Conservation (phyloP, 30 jellyfish, hydroid and myxozoan genomes). For the Cassiopea xamachana region DNA sequence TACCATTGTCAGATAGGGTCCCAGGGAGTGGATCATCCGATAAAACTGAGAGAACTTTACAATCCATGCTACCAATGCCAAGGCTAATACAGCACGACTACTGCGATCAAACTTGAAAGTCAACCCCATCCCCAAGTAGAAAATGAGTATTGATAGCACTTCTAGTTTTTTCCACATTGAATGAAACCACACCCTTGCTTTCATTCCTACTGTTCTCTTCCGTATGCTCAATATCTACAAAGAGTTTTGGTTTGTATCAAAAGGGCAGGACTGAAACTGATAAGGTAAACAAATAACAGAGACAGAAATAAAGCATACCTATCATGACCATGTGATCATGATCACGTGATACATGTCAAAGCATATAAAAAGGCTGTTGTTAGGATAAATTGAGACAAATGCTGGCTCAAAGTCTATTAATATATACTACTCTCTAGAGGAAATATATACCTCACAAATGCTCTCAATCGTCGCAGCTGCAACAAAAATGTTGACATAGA, state of each 20-base stretch:
- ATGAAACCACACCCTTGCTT: neutral
- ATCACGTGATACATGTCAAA: too few species aligned
- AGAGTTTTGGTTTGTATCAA: neutral
- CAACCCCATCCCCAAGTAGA: neutral
- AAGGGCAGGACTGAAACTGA: neutral
- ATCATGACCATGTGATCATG: too few species aligned
- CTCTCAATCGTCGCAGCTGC: conserved; percentile 49
- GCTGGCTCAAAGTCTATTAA: too few species aligned
- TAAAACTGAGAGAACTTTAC: neutral
- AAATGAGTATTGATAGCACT: neutral
- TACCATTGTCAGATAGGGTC: conserved; percentile 1
- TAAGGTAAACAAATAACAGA: neutral
- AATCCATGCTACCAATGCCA: neutral
- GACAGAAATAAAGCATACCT: neutral
- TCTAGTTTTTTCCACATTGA: conserved; percentile 1
- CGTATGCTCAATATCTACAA: neutral
- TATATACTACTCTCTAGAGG: too few species aligned
- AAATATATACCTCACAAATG: conserved; percentile 47
- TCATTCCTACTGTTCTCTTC: neutral
- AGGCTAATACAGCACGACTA: neutral
- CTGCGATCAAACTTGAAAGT: neutral
- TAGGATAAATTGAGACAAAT: too few species aligned
- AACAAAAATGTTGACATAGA: conserved; percentile 13
- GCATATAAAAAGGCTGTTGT: too few species aligned
- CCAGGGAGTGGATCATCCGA: conserved; percentile 1